These are phyloP conservation scores for Eulithis prunata DNA, from an alignment of 2,888 invertebrate genomes.

Conservation along the genomic window DNA sequence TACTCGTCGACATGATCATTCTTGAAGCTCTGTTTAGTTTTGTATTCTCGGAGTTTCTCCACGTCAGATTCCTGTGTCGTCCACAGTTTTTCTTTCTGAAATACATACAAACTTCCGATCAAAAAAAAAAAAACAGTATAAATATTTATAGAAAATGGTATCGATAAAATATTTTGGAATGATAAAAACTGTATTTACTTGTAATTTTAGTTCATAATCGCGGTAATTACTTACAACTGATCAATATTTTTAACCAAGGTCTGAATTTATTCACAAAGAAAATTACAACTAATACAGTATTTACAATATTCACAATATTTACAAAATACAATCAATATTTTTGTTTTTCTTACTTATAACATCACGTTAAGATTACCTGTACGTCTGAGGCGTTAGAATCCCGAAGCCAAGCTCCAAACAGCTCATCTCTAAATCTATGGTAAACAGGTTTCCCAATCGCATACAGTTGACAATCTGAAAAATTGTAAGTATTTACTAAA, in stretches of 20 bases:
- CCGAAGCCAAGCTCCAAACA: conserved; percentile 93
- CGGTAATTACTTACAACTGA: no score
- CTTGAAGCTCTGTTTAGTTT: conserved; percentile 88
- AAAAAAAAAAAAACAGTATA: no score
- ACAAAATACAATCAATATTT: no score
- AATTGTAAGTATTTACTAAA: neutral
- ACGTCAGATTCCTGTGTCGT: conserved; percentile 91
- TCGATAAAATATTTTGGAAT: no score
- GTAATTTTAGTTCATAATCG: no score
- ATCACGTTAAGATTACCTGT: conserved; percentile 55
- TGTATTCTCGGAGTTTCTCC: conserved; percentile 90
- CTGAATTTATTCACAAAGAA: no score
- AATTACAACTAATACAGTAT: no score
- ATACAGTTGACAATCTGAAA: conserved; percentile 92
- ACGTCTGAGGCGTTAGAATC: conserved; percentile 85
- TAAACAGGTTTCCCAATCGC: conserved; percentile 97
- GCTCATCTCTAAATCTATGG: conserved; percentile 90
- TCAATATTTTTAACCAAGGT: no score
- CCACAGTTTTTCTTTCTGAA: conserved; percentile 90
- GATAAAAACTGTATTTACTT: no score
- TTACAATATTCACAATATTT: no score
- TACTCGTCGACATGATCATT: conserved; percentile 80
- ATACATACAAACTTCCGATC: conserved; percentile 21
- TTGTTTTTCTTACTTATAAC: no score
- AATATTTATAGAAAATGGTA: no score